Evolutionary conservation across 2,113 vertebrate species (phyloP), one percentile per base, ranked within the genome.

Genomic region (Percopsis transmontana): DNA sequence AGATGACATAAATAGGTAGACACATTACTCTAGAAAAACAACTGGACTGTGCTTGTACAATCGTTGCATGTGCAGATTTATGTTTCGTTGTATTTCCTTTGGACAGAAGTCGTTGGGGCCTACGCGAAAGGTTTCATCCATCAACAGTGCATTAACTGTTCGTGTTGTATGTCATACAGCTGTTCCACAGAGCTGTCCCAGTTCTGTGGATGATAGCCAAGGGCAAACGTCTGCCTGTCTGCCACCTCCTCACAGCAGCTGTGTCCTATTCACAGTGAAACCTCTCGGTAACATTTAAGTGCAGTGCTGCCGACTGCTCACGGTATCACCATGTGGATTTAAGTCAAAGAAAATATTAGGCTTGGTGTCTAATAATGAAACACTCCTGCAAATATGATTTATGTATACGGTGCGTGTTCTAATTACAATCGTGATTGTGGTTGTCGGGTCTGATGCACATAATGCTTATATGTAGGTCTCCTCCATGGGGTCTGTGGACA

Each of bases 201-300:
- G 41, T 82, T 87, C 84, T 74, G 57, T 82, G 76, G 82, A 74
- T 73, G 70, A 74, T 66, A 33, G 85, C 88, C 81, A 19, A n/a
- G 23, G 80, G 87, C 76, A 55, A 57, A 82, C 65, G 50, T 65
- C 74, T 61, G 63, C 79, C 70, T 14, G 85, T 86, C 84, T 85
- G 53, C 67, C 84, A 84, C 83, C 58, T 85, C 77, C 70, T 21
- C 63, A 67, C 77, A 80, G 74, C 86, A 88, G 84, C 81, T 88
- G 88, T n/a, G 74, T 71, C 81, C 76, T 68, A 68, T 53, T 66
- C 68, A 59, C 68, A 77, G 59, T 59, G 10, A 18, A 45, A 57
- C 53, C 52, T 66, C 59, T 45, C 41, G 21, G 62, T 61, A 68
- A 66, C 77, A 68, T 60, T 76, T 68, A 47, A 64, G 45, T 69